These are phyloP conservation scores for Clarias fuscus DNA, from an alignment of 2,797 vertebrate genomes.

Conservation along the genomic window DNA sequence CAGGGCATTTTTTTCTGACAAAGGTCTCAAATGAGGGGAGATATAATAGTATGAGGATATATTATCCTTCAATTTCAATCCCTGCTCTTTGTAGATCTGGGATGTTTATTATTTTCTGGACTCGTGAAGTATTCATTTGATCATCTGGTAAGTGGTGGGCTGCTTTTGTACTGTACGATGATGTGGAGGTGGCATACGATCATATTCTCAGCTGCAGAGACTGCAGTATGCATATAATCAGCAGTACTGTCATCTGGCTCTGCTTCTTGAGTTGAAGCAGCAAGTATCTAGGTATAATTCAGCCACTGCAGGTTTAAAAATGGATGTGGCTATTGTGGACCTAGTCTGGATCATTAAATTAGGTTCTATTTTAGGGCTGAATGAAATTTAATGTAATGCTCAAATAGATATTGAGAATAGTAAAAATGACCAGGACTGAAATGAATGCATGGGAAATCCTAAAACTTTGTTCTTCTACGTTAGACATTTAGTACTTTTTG, in stretches of 20 bases:
- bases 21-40: background rate
- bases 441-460: background rate
- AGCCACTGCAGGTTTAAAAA: background rate
- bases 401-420: background rate
- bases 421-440: background rate
- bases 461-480: background rate
- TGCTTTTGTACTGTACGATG: background rate
- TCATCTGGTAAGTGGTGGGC: conserved; percentile 5
- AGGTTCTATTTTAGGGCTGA: background rate
- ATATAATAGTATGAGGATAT: background rate
- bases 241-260: conserved; percentile 9
- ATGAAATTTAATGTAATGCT: background rate
- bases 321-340: background rate
- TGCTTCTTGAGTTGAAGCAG: conserved; percentile 1
- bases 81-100: background rate
- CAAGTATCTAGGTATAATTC: background rate
- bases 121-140: background rate
- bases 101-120: conserved; percentile 3
- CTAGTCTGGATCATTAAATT: background rate
- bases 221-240: conserved; percentile 2
- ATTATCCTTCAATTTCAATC: background rate
- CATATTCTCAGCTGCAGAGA: background rate
- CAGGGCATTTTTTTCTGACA: background rate
- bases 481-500: background rate
- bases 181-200: background rate